Conservation (phyloP, 92 coral and sea anemone genomes). For the Micromussa lordhowensis region DNA sequence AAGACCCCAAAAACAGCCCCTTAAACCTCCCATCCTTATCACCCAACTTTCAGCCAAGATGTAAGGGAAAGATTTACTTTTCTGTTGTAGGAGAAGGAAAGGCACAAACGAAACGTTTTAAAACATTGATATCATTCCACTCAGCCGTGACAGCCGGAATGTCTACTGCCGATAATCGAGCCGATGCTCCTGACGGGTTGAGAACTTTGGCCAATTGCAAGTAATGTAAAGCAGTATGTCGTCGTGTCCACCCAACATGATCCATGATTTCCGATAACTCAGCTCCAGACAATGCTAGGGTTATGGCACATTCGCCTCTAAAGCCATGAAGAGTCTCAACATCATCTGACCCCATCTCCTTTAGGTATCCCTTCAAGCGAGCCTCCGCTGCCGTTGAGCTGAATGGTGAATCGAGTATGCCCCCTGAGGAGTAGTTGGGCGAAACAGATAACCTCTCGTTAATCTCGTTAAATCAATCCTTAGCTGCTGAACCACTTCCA, state of each 20-base stretch:
- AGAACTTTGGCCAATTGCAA: no score
- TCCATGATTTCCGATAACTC: constrained; percentile 50
- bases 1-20: constrained; percentile 10
- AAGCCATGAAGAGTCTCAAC: constrained; percentile 61
- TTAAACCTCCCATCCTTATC: constrained; percentile 26
- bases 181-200: constrained; percentile 31
- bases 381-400: constrained; percentile 49
- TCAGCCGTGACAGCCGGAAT: background rate
- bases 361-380: constrained; percentile 36
- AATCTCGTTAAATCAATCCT: background rate
- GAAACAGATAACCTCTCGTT: constrained; percentile 35
- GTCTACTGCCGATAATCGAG: constrained; percentile 11
- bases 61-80: no score
- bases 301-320: constrained; percentile 49
- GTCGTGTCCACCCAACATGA: constrained; percentile 37
- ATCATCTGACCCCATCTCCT: constrained; percentile 43
- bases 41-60: constrained; percentile 25
- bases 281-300: constrained; percentile 40
- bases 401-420: constrained; percentile 23
- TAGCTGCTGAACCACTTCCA: constrained; percentile 13
- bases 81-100: background rate
- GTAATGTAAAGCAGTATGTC: constrained; percentile 34
- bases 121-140: constrained; percentile 26
- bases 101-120: constrained; percentile 27
- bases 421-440: constrained; percentile 45